These are phyloP conservation scores for Sabatieria punctata DNA, from an alignment of 2,888 invertebrate genomes.

Conservation along the genomic window DNA sequence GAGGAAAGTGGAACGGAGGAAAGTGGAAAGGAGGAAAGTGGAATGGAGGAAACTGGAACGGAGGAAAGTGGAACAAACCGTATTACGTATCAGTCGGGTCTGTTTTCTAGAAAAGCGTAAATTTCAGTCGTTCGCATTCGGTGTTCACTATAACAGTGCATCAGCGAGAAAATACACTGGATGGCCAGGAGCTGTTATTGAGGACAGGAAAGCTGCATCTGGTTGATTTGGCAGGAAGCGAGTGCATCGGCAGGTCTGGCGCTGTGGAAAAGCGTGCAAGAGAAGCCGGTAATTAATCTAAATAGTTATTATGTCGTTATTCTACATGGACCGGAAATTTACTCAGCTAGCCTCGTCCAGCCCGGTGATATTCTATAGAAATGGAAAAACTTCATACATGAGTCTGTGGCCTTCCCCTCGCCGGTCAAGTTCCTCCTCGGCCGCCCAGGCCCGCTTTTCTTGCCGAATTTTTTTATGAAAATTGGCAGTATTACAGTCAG, in stretches of 20 bases:
- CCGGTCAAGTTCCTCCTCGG: no score
- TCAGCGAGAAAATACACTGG: constrained; percentile 67
- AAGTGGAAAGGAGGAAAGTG: no score
- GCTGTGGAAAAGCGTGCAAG: constrained; percentile 72
- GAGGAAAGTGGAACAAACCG: no score
- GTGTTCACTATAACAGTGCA: constrained; percentile 85
- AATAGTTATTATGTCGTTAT: no score
- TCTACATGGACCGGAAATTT: background rate
- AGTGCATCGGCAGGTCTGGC: constrained; percentile 89
- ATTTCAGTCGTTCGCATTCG: constrained; percentile 70
- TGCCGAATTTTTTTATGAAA: no score
- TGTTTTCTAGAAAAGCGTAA: no score
- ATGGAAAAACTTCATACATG: constrained; percentile 4
- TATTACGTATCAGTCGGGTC: no score
- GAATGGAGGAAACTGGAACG: no score
- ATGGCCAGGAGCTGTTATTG: constrained; percentile 77
- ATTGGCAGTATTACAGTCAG: no score
- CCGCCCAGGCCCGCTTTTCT: no score
- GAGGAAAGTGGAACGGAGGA: no score
- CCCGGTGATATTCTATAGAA: constrained; percentile 1
- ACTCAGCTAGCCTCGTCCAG: background rate
- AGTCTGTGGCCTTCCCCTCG: no score
- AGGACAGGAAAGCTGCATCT: constrained; percentile 92
- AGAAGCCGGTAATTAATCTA: constrained; percentile 57
- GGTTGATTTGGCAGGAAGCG: constrained; percentile 86